Base-by-base conservation (phyloP, 2,113 vertebrate genomes). In the Nymphicus hollandicus region DNA sequence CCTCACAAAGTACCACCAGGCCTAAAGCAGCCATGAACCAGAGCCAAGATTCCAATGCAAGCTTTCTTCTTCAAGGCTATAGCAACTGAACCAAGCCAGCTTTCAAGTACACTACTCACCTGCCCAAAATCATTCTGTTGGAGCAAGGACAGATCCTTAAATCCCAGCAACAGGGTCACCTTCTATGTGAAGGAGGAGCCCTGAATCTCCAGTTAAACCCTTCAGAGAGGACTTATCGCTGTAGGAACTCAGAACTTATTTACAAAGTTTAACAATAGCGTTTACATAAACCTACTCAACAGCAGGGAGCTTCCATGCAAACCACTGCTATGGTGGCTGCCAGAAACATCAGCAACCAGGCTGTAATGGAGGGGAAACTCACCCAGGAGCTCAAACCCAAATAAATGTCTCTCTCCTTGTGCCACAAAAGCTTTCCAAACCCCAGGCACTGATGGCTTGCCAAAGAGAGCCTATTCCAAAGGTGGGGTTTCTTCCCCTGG, bases 241-340 rank as follows among this genome's bases (percentile, higher is more conserved):
- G 3, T 2, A 60, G 47, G 65, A 88, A 29, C 71, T 68, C 69
- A 20, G 19, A 60, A 44, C 74, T 95, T 89, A 83, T 81, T 92
- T 88, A 68, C 43, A 28, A 65, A 49, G 60, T 52, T 84, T 77
- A 84, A 88, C 94, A 96, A 92, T 33, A 44, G 61, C 77, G 76
- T 72, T 91, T 81, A n/a, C 6, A 79, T 44, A 93, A 91, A 96
- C 85, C 89, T 91, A 52, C 52, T 92, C 47, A n/a, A n/a, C 89
- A 95, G 82, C 61, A 81, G 88, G 85, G 87, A 96, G 86, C 61
- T 95, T 95, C 88, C 89, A 84, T 91, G 82, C 93, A 90, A 96
- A 86, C 84, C 86, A 22, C 89, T 74, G 71, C 81, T 37, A 24
- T 25, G 27, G 60, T 63, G 43, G 20, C 74, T 95, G 91, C 94